A percentile compares a stretch with the other conserved stretches of the same genome.
Evolutionary conservation across 37 sponge, comb jelly and placozoan genomes (phyloP).

Genomic region (Geodia barretti): DNA sequence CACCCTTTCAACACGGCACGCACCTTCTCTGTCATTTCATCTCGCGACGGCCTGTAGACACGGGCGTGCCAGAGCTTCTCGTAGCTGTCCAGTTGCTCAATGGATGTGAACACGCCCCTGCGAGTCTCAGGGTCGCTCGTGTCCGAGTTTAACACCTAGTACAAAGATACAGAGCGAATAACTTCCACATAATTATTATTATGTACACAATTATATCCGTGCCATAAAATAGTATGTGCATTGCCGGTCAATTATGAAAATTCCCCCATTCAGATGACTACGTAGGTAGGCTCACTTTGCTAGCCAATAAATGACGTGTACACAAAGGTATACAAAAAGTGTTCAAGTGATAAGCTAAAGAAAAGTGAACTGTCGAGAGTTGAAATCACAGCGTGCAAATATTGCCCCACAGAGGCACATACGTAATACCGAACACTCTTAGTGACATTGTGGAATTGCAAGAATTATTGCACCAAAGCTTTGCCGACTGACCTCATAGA

Average conservation of each 20-base stretch:
- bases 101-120: slow-evolving; percentile 27
- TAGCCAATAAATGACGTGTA: too few relatives aligned
- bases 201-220: not conserved
- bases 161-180: not conserved
- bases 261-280: too few relatives aligned
- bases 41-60: slow-evolving; percentile 55
- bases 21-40: slow-evolving; percentile 43
- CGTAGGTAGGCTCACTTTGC: too few relatives aligned
- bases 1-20: too few relatives aligned
- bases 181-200: not conserved
- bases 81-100: slow-evolving; percentile 55
- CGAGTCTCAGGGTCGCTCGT: not conserved
- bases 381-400: too few relatives aligned
- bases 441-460: too few relatives aligned
- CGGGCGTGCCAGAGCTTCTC: slow-evolving; percentile 70
- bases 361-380: too few relatives aligned
- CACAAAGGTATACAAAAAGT: too few relatives aligned
- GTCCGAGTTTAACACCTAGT: not conserved
- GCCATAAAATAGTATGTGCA: too few relatives aligned
- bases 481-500: slow-evolving; percentile 56
- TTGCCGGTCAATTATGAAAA: too few relatives aligned
- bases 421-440: not conserved
- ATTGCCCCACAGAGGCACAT: not conserved
- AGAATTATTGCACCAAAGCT: too few relatives aligned
- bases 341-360: too few relatives aligned